Conservation (phyloP, 2,888 invertebrate genomes). For the Imbricaverruca yamaguchii region DNA sequence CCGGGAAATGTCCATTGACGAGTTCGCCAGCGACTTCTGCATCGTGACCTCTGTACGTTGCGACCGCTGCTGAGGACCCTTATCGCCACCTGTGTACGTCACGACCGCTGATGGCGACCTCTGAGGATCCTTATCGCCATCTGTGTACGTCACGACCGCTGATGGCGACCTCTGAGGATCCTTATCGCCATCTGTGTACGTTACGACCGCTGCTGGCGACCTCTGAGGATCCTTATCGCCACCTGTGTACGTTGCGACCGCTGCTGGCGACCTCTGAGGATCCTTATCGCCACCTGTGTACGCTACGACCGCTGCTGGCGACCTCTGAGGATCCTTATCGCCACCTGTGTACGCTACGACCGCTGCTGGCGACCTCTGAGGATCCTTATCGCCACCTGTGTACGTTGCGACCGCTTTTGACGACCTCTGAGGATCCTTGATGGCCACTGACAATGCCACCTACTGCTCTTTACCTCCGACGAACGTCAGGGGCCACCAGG, state of each 20-base stretch:
- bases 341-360: constrained; percentile 56
- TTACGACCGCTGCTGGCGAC: constrained; percentile 43
- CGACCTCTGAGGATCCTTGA: background rate
- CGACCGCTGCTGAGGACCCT: too few relatives aligned
- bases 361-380: constrained; percentile 56
- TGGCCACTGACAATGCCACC: too few relatives aligned
- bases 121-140: too few relatives aligned
- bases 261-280: constrained; percentile 59
- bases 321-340: constrained; percentile 64
- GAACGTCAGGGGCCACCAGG: too few relatives aligned
- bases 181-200: too few relatives aligned
- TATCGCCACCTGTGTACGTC: too few relatives aligned
- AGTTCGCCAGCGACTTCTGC: constrained; percentile 59
- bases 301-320: constrained; percentile 43
- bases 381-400: constrained; percentile 61
- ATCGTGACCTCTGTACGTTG: constrained; percentile 60
- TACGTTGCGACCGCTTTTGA: constrained; percentile 43
- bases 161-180: too few relatives aligned
- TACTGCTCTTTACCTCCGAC: too few relatives aligned
- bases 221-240: constrained; percentile 65
- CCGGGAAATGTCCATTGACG: constrained; percentile 56
- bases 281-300: constrained; percentile 62
- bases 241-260: constrained; percentile 54
- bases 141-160: constrained; percentile 48
- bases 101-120: too few relatives aligned